Conservation (phyloP, 2,113 vertebrate species). For the Hyperoodon ampullatus region DNA sequence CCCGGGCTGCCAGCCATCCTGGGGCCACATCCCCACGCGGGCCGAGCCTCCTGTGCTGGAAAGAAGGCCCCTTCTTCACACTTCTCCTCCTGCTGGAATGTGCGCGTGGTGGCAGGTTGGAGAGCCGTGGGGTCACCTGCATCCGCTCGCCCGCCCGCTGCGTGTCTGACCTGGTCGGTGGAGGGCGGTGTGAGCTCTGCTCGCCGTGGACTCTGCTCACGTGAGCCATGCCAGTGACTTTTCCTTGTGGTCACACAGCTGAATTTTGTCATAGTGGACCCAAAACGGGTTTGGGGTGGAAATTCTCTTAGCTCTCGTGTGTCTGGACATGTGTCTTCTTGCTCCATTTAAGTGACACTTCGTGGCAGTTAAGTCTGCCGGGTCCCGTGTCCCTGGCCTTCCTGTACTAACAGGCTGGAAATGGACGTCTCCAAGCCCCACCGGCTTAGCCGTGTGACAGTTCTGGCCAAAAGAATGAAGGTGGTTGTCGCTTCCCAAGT, state of each 20-base stretch:
- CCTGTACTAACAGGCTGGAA: neutral
- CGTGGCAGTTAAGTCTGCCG: neutral
- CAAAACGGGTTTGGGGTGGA: neutral
- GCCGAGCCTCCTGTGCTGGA: neutral
- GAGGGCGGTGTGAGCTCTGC: neutral
- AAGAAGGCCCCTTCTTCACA: neutral
- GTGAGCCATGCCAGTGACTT: neutral
- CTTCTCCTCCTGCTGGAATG: neutral
- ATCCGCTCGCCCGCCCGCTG: accelerated
- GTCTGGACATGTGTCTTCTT: neutral
- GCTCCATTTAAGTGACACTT: neutral
- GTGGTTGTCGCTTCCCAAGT: neutral
- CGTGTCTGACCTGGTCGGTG: accelerated
- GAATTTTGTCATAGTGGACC: neutral
- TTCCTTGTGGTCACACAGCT: neutral
- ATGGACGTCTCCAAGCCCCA: neutral
- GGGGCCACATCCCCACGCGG: neutral
- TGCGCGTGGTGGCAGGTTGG: neutral
- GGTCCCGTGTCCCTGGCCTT: neutral
- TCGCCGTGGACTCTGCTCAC: accelerated
- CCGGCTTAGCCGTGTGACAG: neutral
- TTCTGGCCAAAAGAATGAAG: neutral
- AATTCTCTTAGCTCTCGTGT: neutral
- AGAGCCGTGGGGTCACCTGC: neutral
- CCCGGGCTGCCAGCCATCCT: neutral